Evolutionary conservation across 1,140 invertebrate genomes (phyloP).

Genomic region (Drosophila guanche): DNA sequence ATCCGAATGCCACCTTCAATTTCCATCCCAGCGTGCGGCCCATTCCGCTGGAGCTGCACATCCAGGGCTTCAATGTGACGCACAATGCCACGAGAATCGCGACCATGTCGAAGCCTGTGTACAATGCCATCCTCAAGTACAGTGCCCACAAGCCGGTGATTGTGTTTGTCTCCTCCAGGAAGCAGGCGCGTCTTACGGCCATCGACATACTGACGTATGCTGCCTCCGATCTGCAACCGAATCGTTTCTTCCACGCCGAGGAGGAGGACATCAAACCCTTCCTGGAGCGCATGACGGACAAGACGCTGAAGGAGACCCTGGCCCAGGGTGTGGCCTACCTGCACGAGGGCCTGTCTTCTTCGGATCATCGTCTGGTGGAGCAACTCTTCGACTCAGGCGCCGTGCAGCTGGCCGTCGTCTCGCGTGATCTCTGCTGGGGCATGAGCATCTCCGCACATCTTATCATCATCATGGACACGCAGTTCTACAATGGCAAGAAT

Average conservation of each 20-base stretch:
- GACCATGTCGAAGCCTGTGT: constrained; percentile 98
- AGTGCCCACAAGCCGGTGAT: constrained; percentile 95
- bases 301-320: constrained; percentile 93
- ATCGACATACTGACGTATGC: constrained; percentile 97
- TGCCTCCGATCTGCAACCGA: constrained; percentile 92
- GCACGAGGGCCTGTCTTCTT: constrained; percentile 94
- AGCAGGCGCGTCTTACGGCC: constrained; percentile 96
- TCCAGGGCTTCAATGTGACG: constrained; percentile 98
- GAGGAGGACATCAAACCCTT: constrained; percentile 95
- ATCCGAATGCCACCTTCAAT: constrained; percentile 96
- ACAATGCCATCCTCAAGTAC: constrained; percentile 95
- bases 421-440: constrained; percentile 95
- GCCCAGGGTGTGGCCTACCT: constrained; percentile 98
- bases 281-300: constrained; percentile 93
- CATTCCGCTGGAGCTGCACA: constrained; percentile 96
- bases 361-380: constrained; percentile 95
- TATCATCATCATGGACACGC: constrained; percentile 98
- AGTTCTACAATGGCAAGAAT: constrained; percentile 97
- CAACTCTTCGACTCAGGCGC: constrained; percentile 96
- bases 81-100: constrained; percentile 97
- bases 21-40: constrained; percentile 99
- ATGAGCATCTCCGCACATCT: constrained; percentile 95
- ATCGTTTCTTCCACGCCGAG: constrained; percentile 94
- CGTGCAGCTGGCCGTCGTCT: constrained; percentile 96
- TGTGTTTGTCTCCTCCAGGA: constrained; percentile 98